These are phyloP conservation scores for Drosophila prostipennis DNA, from an alignment of 2,888 invertebrate species.

Conservation along the genomic window DNA sequence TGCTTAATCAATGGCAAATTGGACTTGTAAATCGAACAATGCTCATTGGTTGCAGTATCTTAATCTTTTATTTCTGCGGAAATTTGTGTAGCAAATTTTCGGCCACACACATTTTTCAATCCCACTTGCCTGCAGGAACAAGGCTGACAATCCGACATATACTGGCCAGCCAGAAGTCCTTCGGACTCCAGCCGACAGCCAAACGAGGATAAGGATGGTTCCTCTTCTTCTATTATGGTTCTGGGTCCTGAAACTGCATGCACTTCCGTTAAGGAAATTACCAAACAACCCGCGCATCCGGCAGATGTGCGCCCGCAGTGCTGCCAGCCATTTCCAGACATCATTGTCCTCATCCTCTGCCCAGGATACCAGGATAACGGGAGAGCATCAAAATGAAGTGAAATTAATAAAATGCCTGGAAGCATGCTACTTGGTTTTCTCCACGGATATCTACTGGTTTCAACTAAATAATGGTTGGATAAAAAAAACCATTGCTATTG, in stretches of 20 bases:
- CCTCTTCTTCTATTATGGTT: conserved; percentile 29
- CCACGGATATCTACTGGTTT: conserved; percentile 2
- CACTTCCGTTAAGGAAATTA: conserved; percentile 75
- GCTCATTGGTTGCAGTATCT: conserved; percentile 13
- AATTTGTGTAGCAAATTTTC: conserved; percentile 53
- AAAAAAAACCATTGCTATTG: conserved; percentile 10
- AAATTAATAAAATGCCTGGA: conserved; percentile 71
- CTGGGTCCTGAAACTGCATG: conserved; percentile 63
- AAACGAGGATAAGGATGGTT: conserved; percentile 20
- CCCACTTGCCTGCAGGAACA: background rate
- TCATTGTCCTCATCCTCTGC: conserved; percentile 42
- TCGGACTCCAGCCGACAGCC: conserved; percentile 21
- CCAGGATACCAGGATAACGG: conserved; percentile 41
- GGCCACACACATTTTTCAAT: conserved; percentile 13
- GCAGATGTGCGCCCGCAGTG: conserved; percentile 70
- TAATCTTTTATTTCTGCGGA: conserved; percentile 48
- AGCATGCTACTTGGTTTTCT: conserved; percentile 56
- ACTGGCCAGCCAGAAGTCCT: conserved; percentile 15
- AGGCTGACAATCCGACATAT: conserved; percentile 7
- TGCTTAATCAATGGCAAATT: conserved; percentile 67
- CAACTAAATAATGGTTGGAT: background rate
- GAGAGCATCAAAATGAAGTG: conserved; percentile 54
- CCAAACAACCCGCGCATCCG: conserved; percentile 76
- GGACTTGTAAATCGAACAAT: conserved; percentile 42
- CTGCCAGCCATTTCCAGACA: conserved; percentile 49